phyloP scores from a whole-genome alignment of 2,113 vertebrate genomes.

The Pseudonaja textilis region DNA sequence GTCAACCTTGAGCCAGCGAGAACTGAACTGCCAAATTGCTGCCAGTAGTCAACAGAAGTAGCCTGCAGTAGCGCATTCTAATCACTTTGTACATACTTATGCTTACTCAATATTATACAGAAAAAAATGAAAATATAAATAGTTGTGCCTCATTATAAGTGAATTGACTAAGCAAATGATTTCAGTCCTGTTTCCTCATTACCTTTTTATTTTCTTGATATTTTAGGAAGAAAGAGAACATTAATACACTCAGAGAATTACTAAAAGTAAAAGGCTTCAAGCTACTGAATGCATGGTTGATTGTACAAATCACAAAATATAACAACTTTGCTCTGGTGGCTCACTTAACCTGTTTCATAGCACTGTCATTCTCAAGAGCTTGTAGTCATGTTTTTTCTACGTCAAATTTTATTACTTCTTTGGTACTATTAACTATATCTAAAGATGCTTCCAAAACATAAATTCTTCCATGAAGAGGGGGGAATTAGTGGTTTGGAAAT shows the following conservation, averaged over 20 bases:
- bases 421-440: conserved; percentile 92
- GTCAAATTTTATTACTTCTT: conserved; percentile 82
- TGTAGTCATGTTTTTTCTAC: conserved; percentile 81
- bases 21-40: too few relatives aligned
- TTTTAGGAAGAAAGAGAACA: conserved; percentile 73
- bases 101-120: neutral
- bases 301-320: conserved; percentile 78
- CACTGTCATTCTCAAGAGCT: conserved; percentile 76
- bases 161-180: conserved; percentile 66
- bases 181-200: conserved; percentile 78
- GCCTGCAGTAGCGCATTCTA: too few relatives aligned
- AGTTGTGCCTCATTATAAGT: conserved; percentile 62
- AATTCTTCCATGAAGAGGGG: conserved; percentile 88
- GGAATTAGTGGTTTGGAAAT: conserved; percentile 78
- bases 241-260: conserved; percentile 75
- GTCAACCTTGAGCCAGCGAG: too few relatives aligned
- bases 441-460: conserved; percentile 85
- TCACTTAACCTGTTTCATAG: conserved; percentile 74
- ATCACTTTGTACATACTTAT: too few relatives aligned
- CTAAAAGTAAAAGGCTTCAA: conserved; percentile 77
- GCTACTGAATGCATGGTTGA: conserved; percentile 77
- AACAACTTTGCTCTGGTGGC: conserved; percentile 80
- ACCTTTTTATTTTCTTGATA: conserved; percentile 73
- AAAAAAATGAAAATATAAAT: neutral
- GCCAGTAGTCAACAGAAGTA: too few relatives aligned